These are phyloP conservation scores for Sphaerodactylus townsendi DNA, from an alignment of 2,113 vertebrate genomes.

Conservation along the genomic window DNA sequence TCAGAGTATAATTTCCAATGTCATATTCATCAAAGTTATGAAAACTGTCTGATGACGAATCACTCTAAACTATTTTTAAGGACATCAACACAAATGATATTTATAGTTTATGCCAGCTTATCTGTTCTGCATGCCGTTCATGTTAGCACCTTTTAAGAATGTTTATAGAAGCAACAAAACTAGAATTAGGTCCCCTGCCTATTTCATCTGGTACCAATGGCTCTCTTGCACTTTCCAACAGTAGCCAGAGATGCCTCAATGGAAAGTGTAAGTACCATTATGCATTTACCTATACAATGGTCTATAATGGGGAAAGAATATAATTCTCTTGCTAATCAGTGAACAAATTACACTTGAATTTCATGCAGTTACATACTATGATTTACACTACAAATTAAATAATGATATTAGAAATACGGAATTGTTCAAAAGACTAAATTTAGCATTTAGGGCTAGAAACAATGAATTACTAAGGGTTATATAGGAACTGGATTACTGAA, in stretches of 20 bases:
- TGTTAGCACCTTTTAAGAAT: constrained; percentile 69
- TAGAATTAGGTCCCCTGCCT: constrained; percentile 21
- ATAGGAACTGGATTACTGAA: neutral
- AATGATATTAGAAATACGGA: neutral
- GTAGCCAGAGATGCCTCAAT: neutral
- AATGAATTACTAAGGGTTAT: neutral
- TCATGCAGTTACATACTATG: neutral
- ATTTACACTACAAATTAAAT: neutral
- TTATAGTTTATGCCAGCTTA: constrained; percentile 74
- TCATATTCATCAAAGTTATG: constrained; percentile 62
- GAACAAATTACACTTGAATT: neutral
- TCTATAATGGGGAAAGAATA: fast-evolving
- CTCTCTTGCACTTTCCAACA: neutral
- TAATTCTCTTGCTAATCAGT: neutral
- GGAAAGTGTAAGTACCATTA: constrained; percentile 1
- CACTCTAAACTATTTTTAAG: constrained; percentile 75
- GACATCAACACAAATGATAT: constrained; percentile 70
- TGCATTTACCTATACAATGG: neutral
- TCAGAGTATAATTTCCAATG: constrained; percentile 59
- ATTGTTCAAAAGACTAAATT: neutral
- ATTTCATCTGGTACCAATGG: neutral
- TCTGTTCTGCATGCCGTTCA: constrained; percentile 69
- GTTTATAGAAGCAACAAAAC: constrained; percentile 46
- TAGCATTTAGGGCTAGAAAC: neutral
- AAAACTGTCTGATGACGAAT: constrained; percentile 70